A percentile compares a stretch with the other conserved stretches of the same genome.
These are phyloP conservation scores for Ia io DNA, from an alignment of 2,113 vertebrate genomes.

Conservation along the genomic window DNA sequence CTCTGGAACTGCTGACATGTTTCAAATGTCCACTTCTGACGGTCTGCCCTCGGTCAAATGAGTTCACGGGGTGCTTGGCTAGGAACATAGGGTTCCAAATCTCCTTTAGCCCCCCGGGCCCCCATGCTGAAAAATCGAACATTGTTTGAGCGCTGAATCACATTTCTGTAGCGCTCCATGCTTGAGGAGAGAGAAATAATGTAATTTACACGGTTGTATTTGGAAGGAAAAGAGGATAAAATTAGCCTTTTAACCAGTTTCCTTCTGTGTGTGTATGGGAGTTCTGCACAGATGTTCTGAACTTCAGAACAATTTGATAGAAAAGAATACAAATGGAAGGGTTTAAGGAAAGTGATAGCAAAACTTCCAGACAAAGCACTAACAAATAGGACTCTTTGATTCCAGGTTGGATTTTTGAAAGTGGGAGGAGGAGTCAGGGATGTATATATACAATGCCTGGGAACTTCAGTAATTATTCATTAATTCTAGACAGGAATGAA, in stretches of 20 bases:
- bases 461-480: background rate
- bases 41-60: background rate
- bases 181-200: background rate
- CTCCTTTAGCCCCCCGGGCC: background rate
- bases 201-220: background rate
- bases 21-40: conserved; percentile 39
- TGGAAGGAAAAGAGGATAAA: background rate
- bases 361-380: background rate
- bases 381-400: background rate
- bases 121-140: background rate
- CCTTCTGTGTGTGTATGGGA: background rate
- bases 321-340: background rate
- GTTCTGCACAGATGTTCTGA: background rate
- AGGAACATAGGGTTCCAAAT: background rate
- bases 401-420: background rate
- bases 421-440: background rate
- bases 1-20: conserved; percentile 68
- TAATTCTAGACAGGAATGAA: background rate
- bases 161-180: background rate
- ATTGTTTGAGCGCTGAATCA: conserved; percentile 40
- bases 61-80: background rate
- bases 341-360: background rate
- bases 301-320: background rate
- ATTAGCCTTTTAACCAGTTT: background rate
- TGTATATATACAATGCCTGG: background rate